Conservation (phyloP, 2,113 vertebrate species). For the Microtus oregoni region DNA sequence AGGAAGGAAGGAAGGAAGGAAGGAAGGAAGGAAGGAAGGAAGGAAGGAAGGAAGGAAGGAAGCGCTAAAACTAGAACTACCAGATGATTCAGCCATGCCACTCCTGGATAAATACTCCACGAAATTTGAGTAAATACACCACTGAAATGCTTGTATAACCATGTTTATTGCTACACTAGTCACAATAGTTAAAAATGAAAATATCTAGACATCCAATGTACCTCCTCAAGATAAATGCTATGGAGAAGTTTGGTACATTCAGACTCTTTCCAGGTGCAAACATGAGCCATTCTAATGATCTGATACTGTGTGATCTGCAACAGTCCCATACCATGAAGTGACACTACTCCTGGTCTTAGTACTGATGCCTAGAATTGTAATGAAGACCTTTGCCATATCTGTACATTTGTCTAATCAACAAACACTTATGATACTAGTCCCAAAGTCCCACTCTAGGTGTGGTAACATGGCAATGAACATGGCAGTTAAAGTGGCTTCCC, state of each 20-base stretch:
- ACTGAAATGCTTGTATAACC: not conserved
- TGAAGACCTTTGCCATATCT: not conserved
- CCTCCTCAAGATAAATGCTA: conserved; percentile 28
- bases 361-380: not conserved
- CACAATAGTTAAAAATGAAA: not conserved
- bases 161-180: not conserved
- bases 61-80: not conserved
- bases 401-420: not conserved
- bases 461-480: not conserved
- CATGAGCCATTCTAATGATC: not conserved
- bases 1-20: too few relatives aligned
- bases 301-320: not conserved
- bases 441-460: not conserved
- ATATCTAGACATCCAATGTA: not conserved
- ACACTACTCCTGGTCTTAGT: not conserved
- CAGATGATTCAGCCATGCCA: not conserved
- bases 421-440: not conserved
- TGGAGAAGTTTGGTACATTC: not conserved
- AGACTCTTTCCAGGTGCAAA: not conserved
- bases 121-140: not conserved
- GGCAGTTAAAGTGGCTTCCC: not conserved
- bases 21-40: too few relatives aligned
- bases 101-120: not conserved
- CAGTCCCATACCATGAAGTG: not conserved
- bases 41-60: too few relatives aligned